A percentile compares a stretch with the other conserved stretches of the same genome.
Evolutionary conservation across 2,888 invertebrate species (phyloP).

Genomic region (Teleogryllus oceanicus): DNA sequence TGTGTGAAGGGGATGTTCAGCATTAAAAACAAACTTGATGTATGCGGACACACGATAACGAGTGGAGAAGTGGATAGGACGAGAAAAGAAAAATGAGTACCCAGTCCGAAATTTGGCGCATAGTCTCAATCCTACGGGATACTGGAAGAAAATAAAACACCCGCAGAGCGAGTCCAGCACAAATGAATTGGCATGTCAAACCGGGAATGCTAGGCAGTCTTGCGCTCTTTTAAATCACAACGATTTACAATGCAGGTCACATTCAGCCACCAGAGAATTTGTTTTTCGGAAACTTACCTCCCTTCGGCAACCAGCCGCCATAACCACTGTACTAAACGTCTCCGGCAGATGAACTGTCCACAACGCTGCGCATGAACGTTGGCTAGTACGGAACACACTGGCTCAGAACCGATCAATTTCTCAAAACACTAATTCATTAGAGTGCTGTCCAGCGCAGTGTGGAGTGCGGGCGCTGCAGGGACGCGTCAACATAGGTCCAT

Average conservation of each 20-base stretch:
- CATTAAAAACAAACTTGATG: neutral
- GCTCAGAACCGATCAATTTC: neutral
- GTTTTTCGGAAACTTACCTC: neutral
- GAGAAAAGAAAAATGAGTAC: neutral
- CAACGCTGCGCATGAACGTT: too few species aligned
- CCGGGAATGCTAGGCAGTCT: neutral
- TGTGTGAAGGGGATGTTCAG: neutral
- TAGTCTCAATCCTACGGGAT: neutral
- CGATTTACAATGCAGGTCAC: neutral
- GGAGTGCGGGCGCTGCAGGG: too few species aligned
- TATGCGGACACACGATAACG: neutral
- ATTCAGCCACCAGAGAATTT: neutral
- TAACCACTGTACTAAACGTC: too few species aligned
- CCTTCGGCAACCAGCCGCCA: neutral
- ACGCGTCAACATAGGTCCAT: too few species aligned
- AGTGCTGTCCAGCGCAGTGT: neutral
- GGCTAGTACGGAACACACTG: too few species aligned
- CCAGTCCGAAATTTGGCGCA: neutral
- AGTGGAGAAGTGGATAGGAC: neutral
- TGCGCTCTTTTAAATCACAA: neutral
- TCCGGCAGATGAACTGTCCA: too few species aligned
- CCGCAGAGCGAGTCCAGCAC: neutral
- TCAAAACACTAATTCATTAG: neutral
- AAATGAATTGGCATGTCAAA: neutral
- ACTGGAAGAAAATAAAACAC: constrained; percentile 9